phyloP scores from a whole-genome alignment of 30 jellyfish, hydroid and myxozoan genomes.

The Catostylus mosaicus region DNA sequence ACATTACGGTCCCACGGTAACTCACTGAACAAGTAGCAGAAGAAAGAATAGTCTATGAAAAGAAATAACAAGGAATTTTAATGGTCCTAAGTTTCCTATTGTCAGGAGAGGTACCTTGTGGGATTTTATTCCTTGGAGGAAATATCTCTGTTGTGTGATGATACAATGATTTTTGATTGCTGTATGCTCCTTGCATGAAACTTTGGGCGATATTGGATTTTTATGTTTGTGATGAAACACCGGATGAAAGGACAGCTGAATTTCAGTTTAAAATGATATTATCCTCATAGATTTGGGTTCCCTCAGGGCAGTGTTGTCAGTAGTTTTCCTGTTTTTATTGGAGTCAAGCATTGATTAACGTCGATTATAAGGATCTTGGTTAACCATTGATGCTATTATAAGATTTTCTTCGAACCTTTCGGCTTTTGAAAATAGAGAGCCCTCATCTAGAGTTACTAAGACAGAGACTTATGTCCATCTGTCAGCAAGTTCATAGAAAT shows the following conservation, averaged over 20 bases:
- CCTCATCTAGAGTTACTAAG: background rate
- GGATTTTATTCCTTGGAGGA: too few relatives aligned
- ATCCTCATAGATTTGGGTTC: background rate
- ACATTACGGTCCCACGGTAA: too few relatives aligned
- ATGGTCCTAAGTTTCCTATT: too few relatives aligned
- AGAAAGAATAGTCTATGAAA: too few relatives aligned
- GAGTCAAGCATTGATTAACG: background rate
- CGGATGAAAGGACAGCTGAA: background rate
- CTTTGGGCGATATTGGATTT: too few relatives aligned
- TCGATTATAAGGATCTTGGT: background rate
- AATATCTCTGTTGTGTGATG: too few relatives aligned
- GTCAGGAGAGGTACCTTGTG: too few relatives aligned
- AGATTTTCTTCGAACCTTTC: background rate
- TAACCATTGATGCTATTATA: background rate
- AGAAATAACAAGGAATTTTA: too few relatives aligned
- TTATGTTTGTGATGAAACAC: too few relatives aligned
- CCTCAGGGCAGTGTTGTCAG: background rate
- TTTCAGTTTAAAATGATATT: background rate
- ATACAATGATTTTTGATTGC: too few relatives aligned
- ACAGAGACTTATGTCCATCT: background rate
- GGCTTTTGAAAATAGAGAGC: background rate
- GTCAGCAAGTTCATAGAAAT: background rate
- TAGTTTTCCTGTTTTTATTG: background rate
- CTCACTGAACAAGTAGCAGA: too few relatives aligned
- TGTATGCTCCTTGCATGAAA: too few relatives aligned